Evolutionary conservation across 2,113 vertebrate species (phyloP).

Genomic region (Pelusios castaneus): DNA sequence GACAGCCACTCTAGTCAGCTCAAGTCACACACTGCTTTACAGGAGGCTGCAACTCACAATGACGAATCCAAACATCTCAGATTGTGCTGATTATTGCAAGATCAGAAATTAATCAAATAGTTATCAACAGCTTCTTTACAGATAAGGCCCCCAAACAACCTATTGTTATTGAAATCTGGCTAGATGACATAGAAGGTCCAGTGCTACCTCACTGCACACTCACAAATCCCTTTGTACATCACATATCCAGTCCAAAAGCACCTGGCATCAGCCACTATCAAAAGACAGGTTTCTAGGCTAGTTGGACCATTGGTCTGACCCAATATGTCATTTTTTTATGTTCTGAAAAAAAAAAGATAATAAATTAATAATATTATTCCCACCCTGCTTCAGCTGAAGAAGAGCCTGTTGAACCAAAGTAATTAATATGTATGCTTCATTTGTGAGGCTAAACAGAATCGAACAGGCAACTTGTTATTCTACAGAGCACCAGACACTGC

Average conservation of each 20-base stretch:
- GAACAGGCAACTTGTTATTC: fast-evolving
- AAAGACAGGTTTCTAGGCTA: too few relatives aligned
- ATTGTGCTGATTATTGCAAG: not conserved
- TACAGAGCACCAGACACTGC: not conserved
- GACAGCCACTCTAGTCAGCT: not conserved
- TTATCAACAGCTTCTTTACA: not conserved
- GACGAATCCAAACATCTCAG: not conserved
- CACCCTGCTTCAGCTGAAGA: not conserved
- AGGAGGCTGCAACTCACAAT: not conserved
- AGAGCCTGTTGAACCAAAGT: not conserved
- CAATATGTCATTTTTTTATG: not conserved
- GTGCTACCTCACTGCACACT: not conserved
- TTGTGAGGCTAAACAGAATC: not conserved
- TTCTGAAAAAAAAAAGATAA: not conserved
- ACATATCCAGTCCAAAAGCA: too few relatives aligned
- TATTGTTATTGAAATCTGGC: not conserved
- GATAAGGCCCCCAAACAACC: not conserved
- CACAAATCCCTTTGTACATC: not conserved
- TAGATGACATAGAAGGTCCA: not conserved
- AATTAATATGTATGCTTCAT: slow-evolving; percentile 1
- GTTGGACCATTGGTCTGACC: too few relatives aligned
- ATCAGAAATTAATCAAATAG: fast-evolving
- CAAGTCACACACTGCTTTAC: not conserved
- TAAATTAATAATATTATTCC: not conserved
- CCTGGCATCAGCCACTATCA: too few relatives aligned